These are phyloP conservation scores for Synanthedon vespiformis DNA, from an alignment of 2,888 invertebrate species.

Conservation along the genomic window DNA sequence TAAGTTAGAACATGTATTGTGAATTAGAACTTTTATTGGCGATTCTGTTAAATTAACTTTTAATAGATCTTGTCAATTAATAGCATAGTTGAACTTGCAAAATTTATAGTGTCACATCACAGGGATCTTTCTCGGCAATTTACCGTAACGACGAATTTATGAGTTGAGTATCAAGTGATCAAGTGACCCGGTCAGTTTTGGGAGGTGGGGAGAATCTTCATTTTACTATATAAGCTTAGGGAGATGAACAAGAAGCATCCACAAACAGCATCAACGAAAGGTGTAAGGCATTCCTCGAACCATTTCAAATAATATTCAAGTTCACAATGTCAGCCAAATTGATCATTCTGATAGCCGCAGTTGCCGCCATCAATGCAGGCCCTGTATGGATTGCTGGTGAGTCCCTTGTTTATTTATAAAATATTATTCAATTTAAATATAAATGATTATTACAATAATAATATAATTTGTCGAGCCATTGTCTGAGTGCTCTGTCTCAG, in stretches of 20 bases:
- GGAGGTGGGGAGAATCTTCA: conserved; percentile 43
- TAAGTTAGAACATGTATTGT: too few species aligned
- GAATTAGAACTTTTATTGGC: not conserved
- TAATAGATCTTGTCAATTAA: conserved; percentile 21
- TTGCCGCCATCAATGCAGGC: conserved; percentile 32
- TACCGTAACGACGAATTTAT: conserved; percentile 51
- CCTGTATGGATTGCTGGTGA: conserved; percentile 41
- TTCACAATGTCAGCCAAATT: conserved; percentile 41
- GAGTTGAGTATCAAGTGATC: conserved; percentile 33
- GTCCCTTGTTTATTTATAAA: conserved; percentile 4
- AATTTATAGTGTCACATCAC: conserved; percentile 40
- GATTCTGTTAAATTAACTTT: not conserved
- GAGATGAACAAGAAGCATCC: conserved; percentile 49
- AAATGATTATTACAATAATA: too few species aligned
- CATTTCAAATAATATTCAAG: conserved; percentile 3
- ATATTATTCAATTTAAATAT: too few species aligned
- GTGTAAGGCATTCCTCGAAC: conserved; percentile 22
- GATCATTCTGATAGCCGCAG: conserved; percentile 27
- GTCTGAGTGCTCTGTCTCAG: too few species aligned
- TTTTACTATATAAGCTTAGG: conserved; percentile 51
- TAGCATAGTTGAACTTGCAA: conserved; percentile 6
- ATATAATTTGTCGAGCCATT: too few species aligned
- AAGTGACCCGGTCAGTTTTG: conserved; percentile 32
- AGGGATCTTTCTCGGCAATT: conserved; percentile 33
- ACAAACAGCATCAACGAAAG: conserved; percentile 40